Evolutionary conservation across 2,797 vertebrate species (phyloP).

Genomic region (Balearica regulorum): DNA sequence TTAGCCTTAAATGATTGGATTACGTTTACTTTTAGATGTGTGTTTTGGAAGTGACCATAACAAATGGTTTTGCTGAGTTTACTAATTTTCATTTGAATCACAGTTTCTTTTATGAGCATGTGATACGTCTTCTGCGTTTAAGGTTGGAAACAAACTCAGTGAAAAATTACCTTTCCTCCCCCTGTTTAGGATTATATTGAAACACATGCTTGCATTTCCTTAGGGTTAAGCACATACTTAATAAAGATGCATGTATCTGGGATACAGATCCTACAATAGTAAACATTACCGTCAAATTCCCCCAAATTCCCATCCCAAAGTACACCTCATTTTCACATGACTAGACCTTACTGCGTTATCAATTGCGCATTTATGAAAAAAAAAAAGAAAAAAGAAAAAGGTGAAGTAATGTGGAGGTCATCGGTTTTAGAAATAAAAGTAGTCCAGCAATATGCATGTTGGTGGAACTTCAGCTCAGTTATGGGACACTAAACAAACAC

Average conservation of each 20-base stretch:
- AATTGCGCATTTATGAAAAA: not conserved
- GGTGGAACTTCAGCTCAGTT: not conserved
- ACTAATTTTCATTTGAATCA: not conserved
- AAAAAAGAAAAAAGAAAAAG: not conserved
- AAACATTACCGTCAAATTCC: not conserved
- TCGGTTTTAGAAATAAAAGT: not conserved
- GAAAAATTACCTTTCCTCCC: not conserved
- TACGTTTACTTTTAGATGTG: not conserved
- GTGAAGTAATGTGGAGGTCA: not conserved
- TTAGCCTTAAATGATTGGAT: not conserved
- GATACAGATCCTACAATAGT: not conserved
- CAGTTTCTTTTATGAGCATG: not conserved
- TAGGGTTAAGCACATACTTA: not conserved
- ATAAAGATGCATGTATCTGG: not conserved
- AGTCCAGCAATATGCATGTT: not conserved
- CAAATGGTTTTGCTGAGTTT: not conserved
- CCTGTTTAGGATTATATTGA: not conserved
- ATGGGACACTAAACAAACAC: constrained; percentile 11
- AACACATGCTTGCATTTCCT: not conserved
- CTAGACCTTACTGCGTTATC: not conserved
- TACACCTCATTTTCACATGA: not conserved
- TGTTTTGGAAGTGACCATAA: not conserved
- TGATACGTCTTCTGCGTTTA: not conserved
- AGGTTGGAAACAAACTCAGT: not conserved
- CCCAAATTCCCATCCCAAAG: not conserved